Percentiles rank a stretch among this genome's conserved stretches.
Conservation (phyloP, 2,113 vertebrate species). For the Amphiprion percula region DNA sequence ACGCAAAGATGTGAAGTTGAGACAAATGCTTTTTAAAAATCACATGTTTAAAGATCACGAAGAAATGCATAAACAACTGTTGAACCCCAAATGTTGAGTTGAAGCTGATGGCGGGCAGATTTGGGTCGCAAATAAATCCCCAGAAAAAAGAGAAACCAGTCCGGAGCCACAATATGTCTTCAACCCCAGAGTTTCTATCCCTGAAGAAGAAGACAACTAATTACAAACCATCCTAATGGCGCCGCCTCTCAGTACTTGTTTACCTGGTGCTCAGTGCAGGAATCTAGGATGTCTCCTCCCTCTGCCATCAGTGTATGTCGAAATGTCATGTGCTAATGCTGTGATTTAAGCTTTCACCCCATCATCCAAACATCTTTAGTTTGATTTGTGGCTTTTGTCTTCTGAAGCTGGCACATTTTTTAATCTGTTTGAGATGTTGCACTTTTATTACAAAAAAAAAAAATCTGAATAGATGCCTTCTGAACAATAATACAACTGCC, state of each 20-base stretch:
- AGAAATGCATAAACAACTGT: not conserved
- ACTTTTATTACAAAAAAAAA: too few species aligned
- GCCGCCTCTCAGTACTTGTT: slow-evolving; percentile 60
- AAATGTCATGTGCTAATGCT: not conserved
- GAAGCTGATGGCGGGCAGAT: not conserved
- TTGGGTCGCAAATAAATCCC: not conserved
- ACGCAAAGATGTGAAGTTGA: slow-evolving; percentile 2
- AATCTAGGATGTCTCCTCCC: slow-evolving; percentile 65
- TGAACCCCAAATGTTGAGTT: not conserved
- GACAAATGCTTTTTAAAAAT: slow-evolving; percentile 16
- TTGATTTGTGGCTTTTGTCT: not conserved
- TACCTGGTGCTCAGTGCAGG: slow-evolving; percentile 37
- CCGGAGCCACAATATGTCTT: slow-evolving; percentile 36
- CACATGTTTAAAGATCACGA: slow-evolving; percentile 23
- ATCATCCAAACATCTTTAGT: not conserved
- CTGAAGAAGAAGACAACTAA: slow-evolving; percentile 73
- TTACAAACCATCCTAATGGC: slow-evolving; percentile 75
- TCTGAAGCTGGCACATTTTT: not conserved
- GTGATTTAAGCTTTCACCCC: not conserved
- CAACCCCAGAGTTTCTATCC: slow-evolving; percentile 35
- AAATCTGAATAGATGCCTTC: too few species aligned
- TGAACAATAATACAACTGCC: too few species aligned
- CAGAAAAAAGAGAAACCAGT: not conserved
- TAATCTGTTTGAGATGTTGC: too few species aligned
- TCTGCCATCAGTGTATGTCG: slow-evolving; percentile 31